Conservation (phyloP, 2,888 invertebrate genomes). For the Thyatira batis region DNA sequence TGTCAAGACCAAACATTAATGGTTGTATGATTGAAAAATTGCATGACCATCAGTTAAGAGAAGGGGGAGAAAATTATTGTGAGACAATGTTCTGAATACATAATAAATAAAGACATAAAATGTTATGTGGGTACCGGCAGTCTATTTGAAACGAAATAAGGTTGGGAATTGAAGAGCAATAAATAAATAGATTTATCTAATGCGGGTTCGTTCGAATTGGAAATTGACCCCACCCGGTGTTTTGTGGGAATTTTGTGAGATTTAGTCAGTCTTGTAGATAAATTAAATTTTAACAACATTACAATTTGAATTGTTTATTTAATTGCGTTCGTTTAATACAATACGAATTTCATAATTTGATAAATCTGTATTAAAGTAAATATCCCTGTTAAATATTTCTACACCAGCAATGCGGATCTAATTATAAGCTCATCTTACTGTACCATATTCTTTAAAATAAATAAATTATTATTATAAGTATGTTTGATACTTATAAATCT, state of each 20-base stretch:
- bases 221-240: constrained; percentile 49
- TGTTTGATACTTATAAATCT: too few relatives aligned
- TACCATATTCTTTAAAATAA: too few relatives aligned
- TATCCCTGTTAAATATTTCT: too few relatives aligned
- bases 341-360: too few relatives aligned
- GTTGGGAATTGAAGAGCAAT: neutral
- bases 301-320: too few relatives aligned
- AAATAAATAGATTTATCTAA: constrained; percentile 10
- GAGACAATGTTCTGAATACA: neutral
- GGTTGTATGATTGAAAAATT: constrained; percentile 75
- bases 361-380: too few relatives aligned
- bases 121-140: neutral
- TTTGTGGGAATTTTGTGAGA: constrained; percentile 28
- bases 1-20: constrained; percentile 35
- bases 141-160: neutral
- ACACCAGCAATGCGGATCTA: too few relatives aligned
- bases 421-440: too few relatives aligned
- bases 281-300: neutral
- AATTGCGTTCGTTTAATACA: too few relatives aligned
- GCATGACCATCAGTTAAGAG: constrained; percentile 61
- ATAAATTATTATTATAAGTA: too few relatives aligned
- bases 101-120: neutral
- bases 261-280: constrained; percentile 2
- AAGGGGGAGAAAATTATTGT: constrained; percentile 43
- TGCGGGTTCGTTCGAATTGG: constrained; percentile 61